Conservation (phyloP, 2,888 invertebrate genomes). For the Branchinecta sandiegonensis region DNA sequence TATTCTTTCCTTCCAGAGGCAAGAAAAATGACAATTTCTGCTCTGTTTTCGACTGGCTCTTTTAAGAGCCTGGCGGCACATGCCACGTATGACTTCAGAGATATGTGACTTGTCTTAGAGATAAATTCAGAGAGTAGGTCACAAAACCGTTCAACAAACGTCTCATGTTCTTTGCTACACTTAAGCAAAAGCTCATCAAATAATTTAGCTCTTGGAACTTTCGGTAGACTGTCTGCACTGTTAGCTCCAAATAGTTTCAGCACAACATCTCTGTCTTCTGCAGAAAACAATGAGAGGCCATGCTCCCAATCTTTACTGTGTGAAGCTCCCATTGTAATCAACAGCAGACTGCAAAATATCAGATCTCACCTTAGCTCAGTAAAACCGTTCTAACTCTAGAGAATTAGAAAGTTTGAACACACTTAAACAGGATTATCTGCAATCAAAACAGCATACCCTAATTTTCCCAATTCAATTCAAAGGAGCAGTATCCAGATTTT, state of each 20-base stretch:
- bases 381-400: too few species aligned
- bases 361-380: too few species aligned
- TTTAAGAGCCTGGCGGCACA: constrained; percentile 23
- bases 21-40: constrained; percentile 21
- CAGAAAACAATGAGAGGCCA: not conserved
- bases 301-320: constrained; percentile 9
- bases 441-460: too few species aligned
- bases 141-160: constrained; percentile 1
- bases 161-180: constrained; percentile 12
- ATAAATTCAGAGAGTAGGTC: not conserved
- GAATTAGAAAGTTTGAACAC: too few species aligned
- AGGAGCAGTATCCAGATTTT: too few species aligned
- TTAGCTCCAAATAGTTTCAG: not conserved
- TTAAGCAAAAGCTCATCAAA: not conserved
- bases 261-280: not conserved
- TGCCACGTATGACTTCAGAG: constrained; percentile 20
- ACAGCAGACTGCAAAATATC: too few species aligned
- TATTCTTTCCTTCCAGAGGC: constrained; percentile 8
- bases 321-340: not conserved
- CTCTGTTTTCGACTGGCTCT: constrained; percentile 20
- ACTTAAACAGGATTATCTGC: too few species aligned
- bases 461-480: too few species aligned
- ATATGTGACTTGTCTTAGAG: constrained; percentile 14
- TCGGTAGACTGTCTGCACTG: not conserved
- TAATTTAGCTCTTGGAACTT: constrained; percentile 9